phyloP scores from a whole-genome alignment of 2,888 invertebrate genomes.

The Itoplectis maculator region DNA sequence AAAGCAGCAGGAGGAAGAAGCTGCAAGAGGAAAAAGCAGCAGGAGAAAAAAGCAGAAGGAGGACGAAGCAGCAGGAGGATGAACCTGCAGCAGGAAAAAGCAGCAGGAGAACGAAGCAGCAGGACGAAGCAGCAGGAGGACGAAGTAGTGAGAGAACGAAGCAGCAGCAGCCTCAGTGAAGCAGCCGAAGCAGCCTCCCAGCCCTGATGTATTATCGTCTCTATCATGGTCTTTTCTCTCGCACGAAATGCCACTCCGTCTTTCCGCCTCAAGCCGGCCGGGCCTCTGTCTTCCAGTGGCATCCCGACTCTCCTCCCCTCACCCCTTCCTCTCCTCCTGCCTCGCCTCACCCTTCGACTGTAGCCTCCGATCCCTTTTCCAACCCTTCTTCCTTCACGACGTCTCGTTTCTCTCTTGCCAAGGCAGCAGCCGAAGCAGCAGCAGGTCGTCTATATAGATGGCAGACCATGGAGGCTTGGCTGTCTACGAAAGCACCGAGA shows the following conservation, averaged over 20 bases:
- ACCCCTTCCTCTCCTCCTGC: too few relatives aligned
- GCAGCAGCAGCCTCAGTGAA: constrained; percentile 1
- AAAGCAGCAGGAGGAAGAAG: constrained; percentile 1
- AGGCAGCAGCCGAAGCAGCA: not conserved
- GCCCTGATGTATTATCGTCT: constrained; percentile 68
- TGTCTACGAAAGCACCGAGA: constrained; percentile 10
- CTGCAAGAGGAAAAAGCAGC: constrained; percentile 20
- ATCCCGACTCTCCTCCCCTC: constrained; percentile 36
- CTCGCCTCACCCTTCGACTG: too few relatives aligned
- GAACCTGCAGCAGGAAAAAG: too few relatives aligned
- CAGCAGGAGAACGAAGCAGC: not conserved
- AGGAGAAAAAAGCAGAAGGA: constrained; percentile 12
- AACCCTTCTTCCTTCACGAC: constrained; percentile 37
- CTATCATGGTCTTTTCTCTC: constrained; percentile 67
- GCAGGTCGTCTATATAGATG: constrained; percentile 10
- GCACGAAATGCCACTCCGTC: constrained; percentile 68
- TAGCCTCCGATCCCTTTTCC: constrained; percentile 3
- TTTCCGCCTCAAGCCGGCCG: constrained; percentile 63
- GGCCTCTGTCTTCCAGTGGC: constrained; percentile 51
- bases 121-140: constrained; percentile 29
- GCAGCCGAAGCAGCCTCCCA: constrained; percentile 48
- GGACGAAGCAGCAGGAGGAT: constrained; percentile 8
- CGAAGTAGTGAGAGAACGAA: constrained; percentile 1
- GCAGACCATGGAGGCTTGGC: not conserved
- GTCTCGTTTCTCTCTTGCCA: constrained; percentile 38